Evolutionary conservation across 2,888 invertebrate genomes (phyloP).

Genomic region (Nomada fucata): DNA sequence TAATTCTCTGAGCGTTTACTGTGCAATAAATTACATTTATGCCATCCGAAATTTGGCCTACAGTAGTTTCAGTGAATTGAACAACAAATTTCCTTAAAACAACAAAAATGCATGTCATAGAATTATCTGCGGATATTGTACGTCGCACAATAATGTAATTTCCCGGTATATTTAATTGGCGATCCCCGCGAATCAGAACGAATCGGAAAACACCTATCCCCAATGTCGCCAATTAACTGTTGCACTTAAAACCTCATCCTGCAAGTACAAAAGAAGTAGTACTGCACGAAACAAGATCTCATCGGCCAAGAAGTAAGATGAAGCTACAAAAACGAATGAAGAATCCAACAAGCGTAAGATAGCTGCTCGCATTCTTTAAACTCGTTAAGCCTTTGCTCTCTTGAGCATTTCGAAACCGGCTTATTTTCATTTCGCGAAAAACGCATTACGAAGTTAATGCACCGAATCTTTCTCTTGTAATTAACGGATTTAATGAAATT

Average conservation of each 20-base stretch:
- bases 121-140: too few relatives aligned
- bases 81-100: too few relatives aligned
- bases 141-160: too few relatives aligned
- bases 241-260: background rate
- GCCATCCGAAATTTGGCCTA: too few relatives aligned
- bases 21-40: too few relatives aligned
- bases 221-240: background rate
- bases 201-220: background rate
- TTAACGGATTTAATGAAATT: background rate
- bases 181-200: too few relatives aligned
- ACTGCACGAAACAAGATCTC: background rate
- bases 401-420: background rate
- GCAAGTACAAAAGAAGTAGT: conserved; percentile 12
- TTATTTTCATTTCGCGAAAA: background rate
- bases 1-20: too few relatives aligned
- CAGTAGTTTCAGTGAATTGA: too few relatives aligned
- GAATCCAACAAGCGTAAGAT: conserved; percentile 3
- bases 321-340: conserved; percentile 1
- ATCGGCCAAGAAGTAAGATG: background rate
- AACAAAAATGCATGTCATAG: too few relatives aligned
- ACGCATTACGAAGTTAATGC: background rate
- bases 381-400: conserved; percentile 9
- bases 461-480: background rate
- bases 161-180: too few relatives aligned
- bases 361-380: conserved; percentile 13